Conservation (phyloP, 2,888 invertebrate genomes). For the Entomobrya proxima region DNA sequence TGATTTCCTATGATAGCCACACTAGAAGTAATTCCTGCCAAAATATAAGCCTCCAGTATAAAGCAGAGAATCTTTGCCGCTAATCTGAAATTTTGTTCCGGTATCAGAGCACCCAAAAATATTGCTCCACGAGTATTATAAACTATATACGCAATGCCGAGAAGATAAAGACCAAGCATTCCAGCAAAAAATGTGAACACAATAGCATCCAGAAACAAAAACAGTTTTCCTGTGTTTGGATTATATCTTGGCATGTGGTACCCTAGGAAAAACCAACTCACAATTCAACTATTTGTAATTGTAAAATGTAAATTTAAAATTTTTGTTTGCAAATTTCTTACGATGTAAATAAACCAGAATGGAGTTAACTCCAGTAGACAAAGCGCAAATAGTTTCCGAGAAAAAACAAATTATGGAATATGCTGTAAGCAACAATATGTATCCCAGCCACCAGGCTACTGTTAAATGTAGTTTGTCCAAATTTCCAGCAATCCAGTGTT, state of each 20-base stretch:
- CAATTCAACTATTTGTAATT: too few species aligned
- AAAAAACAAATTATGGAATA: not conserved
- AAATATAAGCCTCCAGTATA: not conserved
- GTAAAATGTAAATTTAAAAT: too few species aligned
- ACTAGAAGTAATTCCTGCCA: not conserved
- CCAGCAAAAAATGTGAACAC: not conserved
- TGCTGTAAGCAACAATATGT: not conserved
- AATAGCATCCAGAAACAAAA: not conserved
- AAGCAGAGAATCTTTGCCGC: not conserved
- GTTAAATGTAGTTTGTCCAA: not conserved
- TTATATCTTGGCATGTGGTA: too few species aligned
- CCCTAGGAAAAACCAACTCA: too few species aligned
- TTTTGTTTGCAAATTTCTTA: too few species aligned
- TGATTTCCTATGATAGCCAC: not conserved
- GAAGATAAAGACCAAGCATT: not conserved
- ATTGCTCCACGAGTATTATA: slow-evolving; percentile 11
- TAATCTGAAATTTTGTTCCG: not conserved
- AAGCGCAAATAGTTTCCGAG: not conserved
- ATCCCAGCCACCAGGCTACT: not conserved
- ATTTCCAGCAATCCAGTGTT: not conserved
- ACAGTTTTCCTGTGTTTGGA: too few species aligned
- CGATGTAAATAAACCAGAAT: too few species aligned
- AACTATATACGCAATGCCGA: not conserved
- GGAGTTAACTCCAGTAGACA: not conserved
- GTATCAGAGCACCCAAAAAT: not conserved